Evolutionary conservation across 2,797 vertebrate genomes (phyloP).

Genomic region (Kryptopterus vitreolus): DNA sequence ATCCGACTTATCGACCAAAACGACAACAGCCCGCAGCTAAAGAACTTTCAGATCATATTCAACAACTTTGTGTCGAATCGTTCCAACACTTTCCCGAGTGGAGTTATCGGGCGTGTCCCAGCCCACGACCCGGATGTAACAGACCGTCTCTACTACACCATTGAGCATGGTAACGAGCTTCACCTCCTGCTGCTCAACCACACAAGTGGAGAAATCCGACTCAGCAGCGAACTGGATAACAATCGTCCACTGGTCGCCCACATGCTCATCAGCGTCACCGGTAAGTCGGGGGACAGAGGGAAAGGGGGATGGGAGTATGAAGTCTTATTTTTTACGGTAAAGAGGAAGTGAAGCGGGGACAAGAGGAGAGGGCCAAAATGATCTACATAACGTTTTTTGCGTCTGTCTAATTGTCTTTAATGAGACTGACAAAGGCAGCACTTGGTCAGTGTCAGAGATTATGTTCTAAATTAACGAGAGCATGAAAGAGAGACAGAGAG

Average conservation of each 20-base stretch:
- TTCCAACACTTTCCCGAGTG: constrained; percentile 93
- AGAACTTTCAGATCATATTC: constrained; percentile 98
- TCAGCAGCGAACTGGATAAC: constrained; percentile 97
- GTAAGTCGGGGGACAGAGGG: constrained; percentile 72
- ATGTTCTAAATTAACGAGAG: constrained; percentile 4
- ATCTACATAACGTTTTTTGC: background rate
- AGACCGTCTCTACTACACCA: constrained; percentile 91
- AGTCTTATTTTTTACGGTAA: background rate
- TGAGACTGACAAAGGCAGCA: constrained; percentile 3
- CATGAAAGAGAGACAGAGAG: background rate
- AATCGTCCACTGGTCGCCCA: constrained; percentile 94
- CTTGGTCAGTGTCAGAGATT: constrained; percentile 26
- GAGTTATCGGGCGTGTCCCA: constrained; percentile 91
- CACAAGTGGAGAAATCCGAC: constrained; percentile 91
- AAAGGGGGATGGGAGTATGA: constrained; percentile 29
- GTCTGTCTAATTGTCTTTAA: background rate
- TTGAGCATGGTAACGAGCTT: constrained; percentile 93
- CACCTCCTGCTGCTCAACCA: constrained; percentile 95
- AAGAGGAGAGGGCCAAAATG: constrained; percentile 40
- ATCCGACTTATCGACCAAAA: constrained; percentile 94
- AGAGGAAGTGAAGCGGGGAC: constrained; percentile 25
- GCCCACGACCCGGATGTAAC: constrained; percentile 95
- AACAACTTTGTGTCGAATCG: constrained; percentile 98
- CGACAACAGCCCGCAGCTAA: constrained; percentile 90
- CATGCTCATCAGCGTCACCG: constrained; percentile 96